Conservation (phyloP, 1,140 invertebrate genomes). For the Pseudachorutes palmiensis region DNA sequence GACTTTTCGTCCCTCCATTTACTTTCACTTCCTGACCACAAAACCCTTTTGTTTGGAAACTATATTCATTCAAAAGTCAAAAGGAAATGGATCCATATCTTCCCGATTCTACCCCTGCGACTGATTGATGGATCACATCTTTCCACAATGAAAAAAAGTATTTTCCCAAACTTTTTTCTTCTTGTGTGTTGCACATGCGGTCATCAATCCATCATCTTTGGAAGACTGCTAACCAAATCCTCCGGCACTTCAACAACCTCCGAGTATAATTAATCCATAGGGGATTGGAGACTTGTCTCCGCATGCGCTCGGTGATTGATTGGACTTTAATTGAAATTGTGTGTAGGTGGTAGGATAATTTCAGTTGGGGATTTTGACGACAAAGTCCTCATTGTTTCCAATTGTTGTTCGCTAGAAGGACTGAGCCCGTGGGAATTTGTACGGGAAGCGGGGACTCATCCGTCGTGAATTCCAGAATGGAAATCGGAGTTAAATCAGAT, state of each 20-base stretch:
- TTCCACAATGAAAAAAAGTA: not conserved
- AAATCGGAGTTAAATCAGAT: not conserved
- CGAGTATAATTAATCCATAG: not conserved
- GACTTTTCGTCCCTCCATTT: too few species aligned
- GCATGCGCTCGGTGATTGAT: not conserved
- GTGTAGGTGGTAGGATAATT: not conserved
- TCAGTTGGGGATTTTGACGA: not conserved
- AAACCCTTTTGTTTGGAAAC: too few species aligned
- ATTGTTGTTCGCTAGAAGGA: too few species aligned
- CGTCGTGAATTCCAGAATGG: not conserved
- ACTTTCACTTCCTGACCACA: too few species aligned
- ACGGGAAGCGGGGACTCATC: too few species aligned
- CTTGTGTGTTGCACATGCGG: too few species aligned
- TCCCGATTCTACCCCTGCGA: not conserved
- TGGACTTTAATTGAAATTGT: not conserved
- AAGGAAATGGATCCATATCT: not conserved
- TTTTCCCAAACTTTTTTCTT: not conserved
- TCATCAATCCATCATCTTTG: slow-evolving; percentile 1
- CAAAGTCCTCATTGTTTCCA: too few species aligned
- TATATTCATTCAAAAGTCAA: not conserved
- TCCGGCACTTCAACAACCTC: not conserved
- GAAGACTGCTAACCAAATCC: not conserved
- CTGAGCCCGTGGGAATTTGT: too few species aligned
- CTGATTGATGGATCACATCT: slow-evolving; percentile 13
- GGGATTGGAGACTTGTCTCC: not conserved